Conservation (phyloP, 2,113 vertebrate genomes). For the Pituophis catenifer region DNA sequence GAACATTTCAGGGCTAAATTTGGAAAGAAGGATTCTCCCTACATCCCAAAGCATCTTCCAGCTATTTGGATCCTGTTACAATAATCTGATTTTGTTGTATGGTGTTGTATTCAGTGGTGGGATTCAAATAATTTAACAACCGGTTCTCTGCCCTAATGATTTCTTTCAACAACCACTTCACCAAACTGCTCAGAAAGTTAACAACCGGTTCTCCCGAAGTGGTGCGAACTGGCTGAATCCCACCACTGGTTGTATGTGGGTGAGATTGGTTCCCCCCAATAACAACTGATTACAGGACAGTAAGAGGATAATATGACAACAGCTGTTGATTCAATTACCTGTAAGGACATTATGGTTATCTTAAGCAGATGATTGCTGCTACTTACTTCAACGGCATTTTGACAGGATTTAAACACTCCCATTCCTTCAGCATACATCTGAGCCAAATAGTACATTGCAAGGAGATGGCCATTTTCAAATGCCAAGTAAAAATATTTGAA, state of each 20-base stretch:
- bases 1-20: neutral
- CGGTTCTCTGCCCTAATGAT: too few relatives aligned
- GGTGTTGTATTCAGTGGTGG: neutral
- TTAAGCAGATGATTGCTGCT: neutral
- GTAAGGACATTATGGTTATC: neutral
- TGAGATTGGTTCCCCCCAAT: neutral
- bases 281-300: neutral
- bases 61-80: neutral
- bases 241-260: too few relatives aligned
- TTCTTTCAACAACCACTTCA: too few relatives aligned
- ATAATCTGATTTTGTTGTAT: neutral
- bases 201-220: too few relatives aligned
- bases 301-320: constrained; percentile 20
- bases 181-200: too few relatives aligned
- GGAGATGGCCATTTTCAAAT: constrained; percentile 63
- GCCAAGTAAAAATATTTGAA: constrained; percentile 69
- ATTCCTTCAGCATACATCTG: constrained; percentile 64
- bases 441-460: constrained; percentile 66
- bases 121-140: too few relatives aligned
- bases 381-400: constrained; percentile 65
- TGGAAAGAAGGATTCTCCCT: neutral
- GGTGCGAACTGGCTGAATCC: too few relatives aligned
- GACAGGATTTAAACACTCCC: constrained; percentile 63
- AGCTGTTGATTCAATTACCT: neutral
- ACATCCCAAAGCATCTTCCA: neutral